Base-by-base conservation (phyloP, 2,797 vertebrate species). In the Anniella stebbinsi region DNA sequence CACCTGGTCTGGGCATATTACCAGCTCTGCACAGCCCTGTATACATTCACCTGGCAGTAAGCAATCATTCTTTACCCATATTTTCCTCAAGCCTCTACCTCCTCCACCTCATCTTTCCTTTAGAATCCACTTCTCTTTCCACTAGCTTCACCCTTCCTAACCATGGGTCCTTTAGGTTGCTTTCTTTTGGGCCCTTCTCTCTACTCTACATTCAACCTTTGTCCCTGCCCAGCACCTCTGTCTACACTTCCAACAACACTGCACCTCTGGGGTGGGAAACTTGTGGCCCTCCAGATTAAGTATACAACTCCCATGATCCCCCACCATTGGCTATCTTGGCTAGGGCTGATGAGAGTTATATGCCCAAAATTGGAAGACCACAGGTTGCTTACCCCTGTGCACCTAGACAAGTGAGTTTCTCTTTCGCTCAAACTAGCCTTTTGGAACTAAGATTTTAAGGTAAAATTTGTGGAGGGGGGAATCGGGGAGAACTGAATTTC, bases 361-460 rank as follows among this genome's bases (percentile, higher is more conserved):
- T 5, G 60, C 60, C 60, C 21, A 63, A 63, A 63, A 2, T 7
- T 63, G 60, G 21, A 63, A 6, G 21, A 4, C 1, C 21, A 23
- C 60, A 63, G 15, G 23, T 63, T 63, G 21, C 25, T 25, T 10
- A 80, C 13, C 25, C 33, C 67, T 67, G 25, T 69, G 57, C 36
- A 54, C 15, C 23, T n/a, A 84, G 11, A 72, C n/a, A 57, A 80
- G 12, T 69, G 15, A 60, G n/a, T 1, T n/a, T 78, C 5, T n/a
- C 18, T 7, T 15, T 69, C 63, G 33, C 7, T 67, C 5, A 86
- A 51, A 36, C 18, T 54, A 80, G 45, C 13, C 33, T 87, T 87
- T 69, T 45, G 80, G 76, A 69, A 87, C 18, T 87, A 87, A 70
- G 23, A 70, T 70, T 54, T 81, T 75, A 21, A 76, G 76, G n/a